These are phyloP conservation scores for Brachyistius frenatus DNA, from an alignment of 2,113 vertebrate species.

Conservation along the genomic window DNA sequence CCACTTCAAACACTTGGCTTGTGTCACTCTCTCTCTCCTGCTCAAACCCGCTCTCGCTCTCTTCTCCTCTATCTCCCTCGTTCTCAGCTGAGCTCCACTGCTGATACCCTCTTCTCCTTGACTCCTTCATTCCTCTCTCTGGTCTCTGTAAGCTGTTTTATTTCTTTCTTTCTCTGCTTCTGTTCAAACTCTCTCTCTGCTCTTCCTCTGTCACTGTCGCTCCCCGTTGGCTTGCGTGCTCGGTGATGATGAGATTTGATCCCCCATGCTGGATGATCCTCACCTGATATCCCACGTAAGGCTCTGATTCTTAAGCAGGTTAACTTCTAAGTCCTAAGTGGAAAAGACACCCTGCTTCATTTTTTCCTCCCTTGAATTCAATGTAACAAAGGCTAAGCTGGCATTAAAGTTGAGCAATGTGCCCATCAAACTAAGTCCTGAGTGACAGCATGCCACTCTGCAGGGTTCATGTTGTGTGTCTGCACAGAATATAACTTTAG, in stretches of 20 bases:
- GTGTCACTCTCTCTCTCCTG: constrained; percentile 61
- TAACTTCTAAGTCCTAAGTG: constrained; percentile 70
- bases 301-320: constrained; percentile 74
- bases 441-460: constrained; percentile 33
- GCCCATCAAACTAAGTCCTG: constrained; percentile 48
- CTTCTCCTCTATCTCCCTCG: constrained; percentile 47
- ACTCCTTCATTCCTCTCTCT: constrained; percentile 81
- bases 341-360: constrained; percentile 65
- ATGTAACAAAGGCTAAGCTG: constrained; percentile 52
- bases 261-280: constrained; percentile 75
- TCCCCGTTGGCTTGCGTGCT: constrained; percentile 56
- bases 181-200: constrained; percentile 14
- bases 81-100: constrained; percentile 79
- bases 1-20: constrained; percentile 92
- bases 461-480: not conserved
- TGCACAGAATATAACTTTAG: constrained; percentile 2
- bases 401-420: constrained; percentile 62
- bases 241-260: constrained; percentile 76
- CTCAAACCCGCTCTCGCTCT: constrained; percentile 75
- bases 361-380: constrained; percentile 48
- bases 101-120: constrained; percentile 89
- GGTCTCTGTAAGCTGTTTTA: constrained; percentile 37
- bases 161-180: constrained; percentile 30
- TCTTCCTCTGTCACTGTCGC: constrained; percentile 22
- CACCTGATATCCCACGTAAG: constrained; percentile 72